These are phyloP conservation scores for Trichoplax adhaerens DNA, from an alignment of 37 sponge, comb jelly and placozoan genomes.

Conservation along the genomic window DNA sequence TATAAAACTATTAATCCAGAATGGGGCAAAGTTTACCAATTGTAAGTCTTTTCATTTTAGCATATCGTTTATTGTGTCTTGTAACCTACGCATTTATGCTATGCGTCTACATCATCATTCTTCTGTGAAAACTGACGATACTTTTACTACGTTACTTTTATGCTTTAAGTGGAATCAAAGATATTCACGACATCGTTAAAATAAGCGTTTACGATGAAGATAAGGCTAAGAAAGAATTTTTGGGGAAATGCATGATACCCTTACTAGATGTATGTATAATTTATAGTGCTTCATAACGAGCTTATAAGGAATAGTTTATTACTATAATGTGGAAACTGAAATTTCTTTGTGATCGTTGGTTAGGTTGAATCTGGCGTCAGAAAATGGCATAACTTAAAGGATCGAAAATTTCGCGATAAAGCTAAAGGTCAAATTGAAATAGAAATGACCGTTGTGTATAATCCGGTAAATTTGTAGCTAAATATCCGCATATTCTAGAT, in stretches of 20 bases:
- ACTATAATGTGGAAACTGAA: neutral
- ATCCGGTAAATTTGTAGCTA: slow-evolving; percentile 24
- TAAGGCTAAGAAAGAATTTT: slow-evolving; percentile 37
- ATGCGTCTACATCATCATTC: slow-evolving; percentile 1
- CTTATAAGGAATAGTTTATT: no score
- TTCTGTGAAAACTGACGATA: neutral
- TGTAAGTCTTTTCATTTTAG: slow-evolving; percentile 32
- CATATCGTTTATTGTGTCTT: slow-evolving; percentile 2
- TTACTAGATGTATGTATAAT: slow-evolving; percentile 16
- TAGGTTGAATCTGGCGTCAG: slow-evolving; percentile 27
- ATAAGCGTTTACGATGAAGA: slow-evolving; percentile 53
- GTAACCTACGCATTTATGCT: neutral
- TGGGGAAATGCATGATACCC: slow-evolving; percentile 14
- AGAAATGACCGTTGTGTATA: slow-evolving; percentile 55
- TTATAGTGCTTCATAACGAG: slow-evolving; percentile 1
- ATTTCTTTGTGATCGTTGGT: neutral
- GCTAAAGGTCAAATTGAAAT: slow-evolving; percentile 25
- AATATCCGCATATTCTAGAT: no score
- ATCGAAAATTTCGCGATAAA: slow-evolving; percentile 16
- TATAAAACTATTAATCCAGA: slow-evolving; percentile 38
- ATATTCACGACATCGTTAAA: slow-evolving; percentile 58
- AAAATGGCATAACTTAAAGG: slow-evolving; percentile 36
- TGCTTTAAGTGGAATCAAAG: slow-evolving; percentile 50
- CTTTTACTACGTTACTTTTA: no score
- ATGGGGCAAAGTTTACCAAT: slow-evolving; percentile 69